Conservation (phyloP, 2,113 vertebrate species). For the Sorex fumeus region DNA sequence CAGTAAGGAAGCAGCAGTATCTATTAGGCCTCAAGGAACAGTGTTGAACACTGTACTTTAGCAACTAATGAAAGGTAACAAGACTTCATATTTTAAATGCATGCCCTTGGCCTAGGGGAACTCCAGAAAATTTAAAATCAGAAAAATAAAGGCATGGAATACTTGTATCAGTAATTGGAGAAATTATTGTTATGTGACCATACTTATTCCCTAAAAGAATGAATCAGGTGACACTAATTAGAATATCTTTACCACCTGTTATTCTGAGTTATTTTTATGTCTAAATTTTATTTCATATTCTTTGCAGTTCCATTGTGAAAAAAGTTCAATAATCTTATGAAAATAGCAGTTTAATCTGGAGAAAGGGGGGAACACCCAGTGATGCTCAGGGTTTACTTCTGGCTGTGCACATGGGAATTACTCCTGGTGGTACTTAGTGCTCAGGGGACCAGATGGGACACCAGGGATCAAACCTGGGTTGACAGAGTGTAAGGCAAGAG, state of each 20-base stretch:
- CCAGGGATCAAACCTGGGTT: no score
- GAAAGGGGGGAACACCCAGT: neutral
- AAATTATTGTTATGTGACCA: neutral
- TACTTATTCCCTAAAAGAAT: neutral
- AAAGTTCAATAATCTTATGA: neutral
- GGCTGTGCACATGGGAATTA: no score
- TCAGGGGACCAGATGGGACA: no score
- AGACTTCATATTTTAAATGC: neutral
- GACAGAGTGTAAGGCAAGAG: no score
- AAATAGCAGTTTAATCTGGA: neutral
- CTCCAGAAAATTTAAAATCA: conserved; percentile 3
- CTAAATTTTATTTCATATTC: neutral
- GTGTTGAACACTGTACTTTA: neutral
- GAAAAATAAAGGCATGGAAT: neutral
- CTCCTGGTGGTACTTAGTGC: no score
- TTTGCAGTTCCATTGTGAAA: neutral
- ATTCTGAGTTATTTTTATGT: neutral
- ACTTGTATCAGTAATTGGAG: neutral
- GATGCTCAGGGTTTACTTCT: no score
- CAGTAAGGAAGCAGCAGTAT: neutral
- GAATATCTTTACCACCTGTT: neutral
- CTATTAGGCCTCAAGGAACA: neutral
- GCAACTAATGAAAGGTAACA: conserved; percentile 4
- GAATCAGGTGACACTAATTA: neutral
- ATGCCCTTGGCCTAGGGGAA: neutral